Evolutionary conservation across 2,888 invertebrate species (phyloP).

Genomic region (Ophonus ardosiacus): DNA sequence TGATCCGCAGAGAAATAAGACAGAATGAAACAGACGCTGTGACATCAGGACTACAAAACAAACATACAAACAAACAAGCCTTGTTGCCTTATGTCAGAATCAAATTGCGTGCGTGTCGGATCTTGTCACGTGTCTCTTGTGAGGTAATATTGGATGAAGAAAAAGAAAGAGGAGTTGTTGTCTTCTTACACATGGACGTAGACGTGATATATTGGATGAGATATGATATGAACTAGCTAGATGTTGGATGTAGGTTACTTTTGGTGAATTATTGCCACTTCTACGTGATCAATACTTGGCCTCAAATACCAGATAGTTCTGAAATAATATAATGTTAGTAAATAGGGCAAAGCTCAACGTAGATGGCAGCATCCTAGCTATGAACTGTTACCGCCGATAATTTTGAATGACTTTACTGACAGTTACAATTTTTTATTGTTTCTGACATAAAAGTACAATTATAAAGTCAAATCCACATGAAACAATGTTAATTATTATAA

Average conservation of each 20-base stretch:
- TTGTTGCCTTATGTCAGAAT: constrained; percentile 1
- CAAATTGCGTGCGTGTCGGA: constrained; percentile 24
- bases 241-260: background rate
- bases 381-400: too few relatives aligned
- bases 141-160: background rate
- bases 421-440: too few relatives aligned
- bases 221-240: background rate
- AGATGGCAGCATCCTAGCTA: too few relatives aligned
- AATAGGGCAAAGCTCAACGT: too few relatives aligned
- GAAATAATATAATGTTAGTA: too few relatives aligned
- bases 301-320: too few relatives aligned
- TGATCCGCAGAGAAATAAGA: constrained; percentile 18
- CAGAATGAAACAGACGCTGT: constrained; percentile 16
- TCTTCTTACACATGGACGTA: background rate
- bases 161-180: background rate
- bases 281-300: too few relatives aligned
- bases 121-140: background rate
- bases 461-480: too few relatives aligned
- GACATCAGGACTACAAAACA: constrained; percentile 3
- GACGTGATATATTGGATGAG: background rate
- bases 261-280: too few relatives aligned
- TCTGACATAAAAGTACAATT: too few relatives aligned
- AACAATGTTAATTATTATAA: too few relatives aligned
- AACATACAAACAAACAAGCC: constrained; percentile 12
- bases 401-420: too few relatives aligned